These are phyloP conservation scores for Argyresthia goedartella DNA, from an alignment of 2,888 invertebrate species.

Conservation along the genomic window DNA sequence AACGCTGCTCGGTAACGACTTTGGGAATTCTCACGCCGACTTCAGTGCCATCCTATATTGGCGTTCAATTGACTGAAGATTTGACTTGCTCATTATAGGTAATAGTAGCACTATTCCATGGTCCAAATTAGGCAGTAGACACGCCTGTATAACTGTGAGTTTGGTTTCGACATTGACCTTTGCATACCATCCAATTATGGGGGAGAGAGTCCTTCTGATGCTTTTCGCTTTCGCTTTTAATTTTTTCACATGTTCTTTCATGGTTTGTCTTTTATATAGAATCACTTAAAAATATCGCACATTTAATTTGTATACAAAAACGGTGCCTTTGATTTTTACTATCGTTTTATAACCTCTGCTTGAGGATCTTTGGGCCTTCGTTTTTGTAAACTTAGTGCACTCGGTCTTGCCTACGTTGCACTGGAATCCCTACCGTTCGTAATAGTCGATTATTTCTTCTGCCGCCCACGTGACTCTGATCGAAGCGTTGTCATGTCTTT, in stretches of 20 bases:
- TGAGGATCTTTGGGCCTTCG: too few relatives aligned
- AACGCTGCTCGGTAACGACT: not conserved
- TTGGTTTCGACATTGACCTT: conserved; percentile 9
- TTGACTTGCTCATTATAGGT: conserved; percentile 9
- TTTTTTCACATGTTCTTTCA: conserved; percentile 10
- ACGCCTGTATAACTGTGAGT: conserved; percentile 10
- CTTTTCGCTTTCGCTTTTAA: conserved; percentile 5
- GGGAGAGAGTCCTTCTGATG: conserved; percentile 5
- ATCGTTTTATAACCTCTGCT: not conserved
- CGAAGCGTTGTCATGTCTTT: too few relatives aligned
- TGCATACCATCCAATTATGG: conserved; percentile 11
- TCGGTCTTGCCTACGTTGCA: too few relatives aligned
- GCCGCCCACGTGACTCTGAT: too few relatives aligned
- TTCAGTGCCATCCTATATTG: conserved; percentile 8
- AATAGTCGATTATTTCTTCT: too few relatives aligned
- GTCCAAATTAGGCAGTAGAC: conserved; percentile 11
- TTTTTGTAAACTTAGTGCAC: too few relatives aligned
- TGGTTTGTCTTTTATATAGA: conserved; percentile 10
- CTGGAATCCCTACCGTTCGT: too few relatives aligned
- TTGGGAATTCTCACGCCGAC: not conserved
- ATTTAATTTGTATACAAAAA: not conserved
- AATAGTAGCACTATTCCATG: conserved; percentile 12
- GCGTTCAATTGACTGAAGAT: conserved; percentile 7
- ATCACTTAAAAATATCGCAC: conserved; percentile 10
- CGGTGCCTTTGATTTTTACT: not conserved